Percentiles rank a stretch among this genome's conserved stretches.
phyloP scores from a whole-genome alignment of 2,888 invertebrate genomes.

The Eristalis arbustorum region DNA sequence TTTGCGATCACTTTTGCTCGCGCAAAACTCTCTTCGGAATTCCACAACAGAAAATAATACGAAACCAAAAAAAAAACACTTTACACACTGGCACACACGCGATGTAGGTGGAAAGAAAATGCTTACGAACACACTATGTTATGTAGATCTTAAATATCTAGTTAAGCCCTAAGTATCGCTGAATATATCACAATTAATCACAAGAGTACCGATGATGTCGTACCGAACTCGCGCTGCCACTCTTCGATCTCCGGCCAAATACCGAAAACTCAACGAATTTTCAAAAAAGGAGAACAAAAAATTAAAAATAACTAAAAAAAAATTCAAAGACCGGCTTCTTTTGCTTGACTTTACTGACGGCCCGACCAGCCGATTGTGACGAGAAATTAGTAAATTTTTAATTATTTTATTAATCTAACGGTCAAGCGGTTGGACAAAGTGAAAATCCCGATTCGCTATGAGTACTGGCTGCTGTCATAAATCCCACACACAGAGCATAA shows the following conservation, averaged over 20 bases:
- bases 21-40: slow-evolving; percentile 53
- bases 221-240: slow-evolving; percentile 29
- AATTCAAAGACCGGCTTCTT: slow-evolving; percentile 37
- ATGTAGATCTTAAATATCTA: slow-evolving; percentile 57
- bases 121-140: slow-evolving; percentile 57
- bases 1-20: slow-evolving; percentile 53
- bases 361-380: background rate
- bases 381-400: background rate
- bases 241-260: background rate
- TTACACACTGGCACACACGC: background rate
- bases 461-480: slow-evolving; percentile 57
- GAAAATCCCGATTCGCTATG: slow-evolving; percentile 47
- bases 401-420: slow-evolving; percentile 27
- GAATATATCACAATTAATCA: slow-evolving; percentile 66
- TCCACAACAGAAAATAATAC: slow-evolving; percentile 23
- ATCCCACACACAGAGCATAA: slow-evolving; percentile 63
- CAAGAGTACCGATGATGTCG: slow-evolving; percentile 54
- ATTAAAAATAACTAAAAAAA: background rate
- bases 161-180: slow-evolving; percentile 19
- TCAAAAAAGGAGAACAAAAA: slow-evolving; percentile 9
- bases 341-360: background rate
- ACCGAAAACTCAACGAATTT: slow-evolving; percentile 5
- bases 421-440: slow-evolving; percentile 42
- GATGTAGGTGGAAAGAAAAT: slow-evolving; percentile 18
- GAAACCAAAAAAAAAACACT: no score